Percentiles rank a stretch among this genome's conserved stretches.
phyloP scores from a whole-genome alignment of 1,140 invertebrate genomes.

The Pollicipes pollicipes region DNA sequence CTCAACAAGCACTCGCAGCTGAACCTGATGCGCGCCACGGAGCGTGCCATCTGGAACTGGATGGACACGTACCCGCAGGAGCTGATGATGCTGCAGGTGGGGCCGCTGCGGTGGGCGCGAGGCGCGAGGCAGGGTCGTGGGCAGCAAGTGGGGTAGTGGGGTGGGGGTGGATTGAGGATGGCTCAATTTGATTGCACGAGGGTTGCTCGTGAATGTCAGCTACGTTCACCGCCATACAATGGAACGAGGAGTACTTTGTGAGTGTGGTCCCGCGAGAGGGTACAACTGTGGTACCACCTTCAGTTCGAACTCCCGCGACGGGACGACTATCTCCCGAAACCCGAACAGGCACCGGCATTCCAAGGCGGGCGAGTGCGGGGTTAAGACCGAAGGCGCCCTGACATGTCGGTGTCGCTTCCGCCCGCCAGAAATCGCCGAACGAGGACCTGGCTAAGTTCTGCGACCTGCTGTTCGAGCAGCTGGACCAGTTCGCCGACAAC shows the following conservation, averaged over 20 bases:
- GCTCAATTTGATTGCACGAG: too few species aligned
- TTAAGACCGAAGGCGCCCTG: neutral
- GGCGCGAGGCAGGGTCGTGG: too few species aligned
- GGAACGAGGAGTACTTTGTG: too few species aligned
- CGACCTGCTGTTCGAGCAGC: constrained; percentile 79
- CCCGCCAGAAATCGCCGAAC: constrained; percentile 30
- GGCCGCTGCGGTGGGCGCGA: constrained; percentile 2
- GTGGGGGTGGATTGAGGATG: too few species aligned
- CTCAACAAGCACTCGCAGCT: constrained; percentile 74
- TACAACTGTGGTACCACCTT: too few species aligned
- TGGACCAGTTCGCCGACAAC: constrained; percentile 69
- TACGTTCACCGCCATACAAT: too few species aligned
- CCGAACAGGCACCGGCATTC: neutral
- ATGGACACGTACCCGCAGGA: constrained; percentile 60
- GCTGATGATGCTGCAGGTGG: constrained; percentile 21
- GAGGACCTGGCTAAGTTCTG: constrained; percentile 83
- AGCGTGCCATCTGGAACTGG: constrained; percentile 96
- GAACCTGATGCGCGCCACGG: constrained; percentile 63
- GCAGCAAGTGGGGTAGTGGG: neutral
- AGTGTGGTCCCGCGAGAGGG: too few species aligned
- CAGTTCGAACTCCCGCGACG: too few species aligned
- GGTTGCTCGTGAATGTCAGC: too few species aligned
- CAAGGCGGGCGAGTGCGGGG: too few species aligned
- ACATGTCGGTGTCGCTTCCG: constrained; percentile 11
- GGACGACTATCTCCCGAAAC: neutral